These are phyloP conservation scores for Pristionchus exspectatus DNA, from an alignment of 2,888 invertebrate species.

Conservation along the genomic window DNA sequence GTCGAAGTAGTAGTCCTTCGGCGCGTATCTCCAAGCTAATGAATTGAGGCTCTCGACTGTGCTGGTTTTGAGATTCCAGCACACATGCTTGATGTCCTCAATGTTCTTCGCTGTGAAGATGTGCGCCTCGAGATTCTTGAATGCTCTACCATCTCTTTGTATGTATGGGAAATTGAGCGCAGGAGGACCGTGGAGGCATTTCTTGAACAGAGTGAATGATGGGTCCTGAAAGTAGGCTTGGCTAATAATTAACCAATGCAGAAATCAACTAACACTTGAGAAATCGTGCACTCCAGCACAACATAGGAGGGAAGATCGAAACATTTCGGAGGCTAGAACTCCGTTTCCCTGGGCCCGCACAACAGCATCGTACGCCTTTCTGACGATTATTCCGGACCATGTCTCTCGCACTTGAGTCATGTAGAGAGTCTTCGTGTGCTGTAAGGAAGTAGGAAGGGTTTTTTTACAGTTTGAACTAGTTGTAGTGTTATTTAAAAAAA, in stretches of 20 bases:
- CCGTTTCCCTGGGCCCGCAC: neutral
- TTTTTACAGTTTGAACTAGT: too few species aligned
- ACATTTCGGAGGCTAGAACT: neutral
- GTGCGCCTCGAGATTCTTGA: neutral
- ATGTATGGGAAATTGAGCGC: too few species aligned
- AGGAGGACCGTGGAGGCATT: neutral
- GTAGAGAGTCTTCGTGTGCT: neutral
- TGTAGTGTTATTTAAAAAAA: neutral
- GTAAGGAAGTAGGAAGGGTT: neutral
- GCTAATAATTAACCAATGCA: too few species aligned
- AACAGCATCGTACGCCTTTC: conserved; percentile 19
- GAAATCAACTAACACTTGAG: neutral
- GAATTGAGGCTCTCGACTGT: neutral
- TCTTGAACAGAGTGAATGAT: neutral
- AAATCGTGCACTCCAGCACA: neutral
- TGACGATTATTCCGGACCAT: neutral
- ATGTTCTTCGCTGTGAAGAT: conserved; percentile 1
- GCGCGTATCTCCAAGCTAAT: conserved; percentile 8
- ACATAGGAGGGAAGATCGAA: neutral
- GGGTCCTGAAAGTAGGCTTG: neutral
- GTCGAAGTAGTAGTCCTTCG: neutral
- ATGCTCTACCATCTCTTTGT: neutral
- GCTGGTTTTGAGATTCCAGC: neutral
- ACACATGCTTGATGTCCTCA: neutral
- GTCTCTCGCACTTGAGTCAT: too few species aligned